These are phyloP conservation scores for Murina feae DNA, from an alignment of 2,113 vertebrate species.

Conservation along the genomic window DNA sequence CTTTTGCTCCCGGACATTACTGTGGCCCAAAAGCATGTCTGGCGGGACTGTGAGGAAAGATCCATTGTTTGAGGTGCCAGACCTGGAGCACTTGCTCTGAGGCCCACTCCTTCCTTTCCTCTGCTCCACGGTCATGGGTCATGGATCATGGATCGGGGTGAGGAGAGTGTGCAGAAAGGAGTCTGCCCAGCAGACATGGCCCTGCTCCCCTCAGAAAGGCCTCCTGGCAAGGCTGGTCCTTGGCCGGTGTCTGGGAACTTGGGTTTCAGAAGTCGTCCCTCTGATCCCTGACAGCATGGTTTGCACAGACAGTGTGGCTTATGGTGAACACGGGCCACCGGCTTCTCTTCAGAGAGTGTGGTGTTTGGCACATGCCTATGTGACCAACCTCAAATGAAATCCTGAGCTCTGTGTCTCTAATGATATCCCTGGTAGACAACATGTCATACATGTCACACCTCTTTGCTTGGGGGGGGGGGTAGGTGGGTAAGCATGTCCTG, in stretches of 20 bases:
- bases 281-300: neutral
- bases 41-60: neutral
- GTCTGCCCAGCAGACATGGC: neutral
- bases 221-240: neutral
- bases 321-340: neutral
- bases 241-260: neutral
- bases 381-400: neutral
- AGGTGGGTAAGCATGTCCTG: too few relatives aligned
- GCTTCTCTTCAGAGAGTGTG: neutral
- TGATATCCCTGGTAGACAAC: neutral
- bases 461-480: too few relatives aligned
- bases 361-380: neutral
- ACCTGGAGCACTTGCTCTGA: neutral
- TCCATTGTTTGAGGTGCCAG: too few relatives aligned
- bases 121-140: neutral
- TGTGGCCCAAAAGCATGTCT: neutral
- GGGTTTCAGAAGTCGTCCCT: neutral
- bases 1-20: neutral
- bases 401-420: neutral
- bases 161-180: neutral
- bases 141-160: fast-evolving
- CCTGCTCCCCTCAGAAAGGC: neutral
- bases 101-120: neutral
- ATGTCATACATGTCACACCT: neutral
- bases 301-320: neutral